These are phyloP conservation scores for Spilarctia lutea DNA, from an alignment of 2,888 invertebrate species.

Conservation along the genomic window DNA sequence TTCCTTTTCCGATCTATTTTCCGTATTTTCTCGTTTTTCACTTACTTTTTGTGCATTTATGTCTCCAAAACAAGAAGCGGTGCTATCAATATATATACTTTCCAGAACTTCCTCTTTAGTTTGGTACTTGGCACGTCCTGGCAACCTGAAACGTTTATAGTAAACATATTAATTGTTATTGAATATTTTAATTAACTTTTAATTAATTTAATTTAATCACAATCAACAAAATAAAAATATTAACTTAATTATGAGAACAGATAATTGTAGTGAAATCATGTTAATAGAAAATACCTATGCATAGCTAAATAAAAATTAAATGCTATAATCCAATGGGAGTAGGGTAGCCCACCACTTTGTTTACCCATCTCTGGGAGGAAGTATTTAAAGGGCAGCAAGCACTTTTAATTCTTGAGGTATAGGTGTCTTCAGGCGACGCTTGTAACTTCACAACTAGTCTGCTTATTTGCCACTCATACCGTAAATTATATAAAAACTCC, in stretches of 20 bases:
- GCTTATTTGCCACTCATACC: background rate
- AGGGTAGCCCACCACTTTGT: too few species aligned
- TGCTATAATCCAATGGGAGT: too few species aligned
- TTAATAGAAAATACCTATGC: background rate
- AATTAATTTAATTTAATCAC: too few species aligned
- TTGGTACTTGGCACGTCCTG: conserved; percentile 82
- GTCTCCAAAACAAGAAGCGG: conserved; percentile 83
- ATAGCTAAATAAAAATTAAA: too few species aligned
- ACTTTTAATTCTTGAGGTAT: background rate
- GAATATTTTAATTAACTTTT: too few species aligned
- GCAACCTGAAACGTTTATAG: conserved; percentile 71
- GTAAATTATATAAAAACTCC: too few species aligned
- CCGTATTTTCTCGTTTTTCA: conserved; percentile 63
- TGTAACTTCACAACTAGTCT: background rate
- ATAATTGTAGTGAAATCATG: background rate
- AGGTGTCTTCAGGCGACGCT: background rate
- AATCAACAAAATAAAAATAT: background rate
- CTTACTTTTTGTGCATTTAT: conserved; percentile 78
- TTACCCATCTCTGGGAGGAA: background rate
- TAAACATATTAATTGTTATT: conserved; percentile 1
- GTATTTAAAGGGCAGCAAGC: background rate
- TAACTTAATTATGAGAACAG: background rate
- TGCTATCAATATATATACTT: conserved; percentile 83
- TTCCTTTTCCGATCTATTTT: conserved; percentile 73
- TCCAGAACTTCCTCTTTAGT: conserved; percentile 84